phyloP scores from a whole-genome alignment of 2,888 invertebrate species.

The Polyploca ridens region DNA sequence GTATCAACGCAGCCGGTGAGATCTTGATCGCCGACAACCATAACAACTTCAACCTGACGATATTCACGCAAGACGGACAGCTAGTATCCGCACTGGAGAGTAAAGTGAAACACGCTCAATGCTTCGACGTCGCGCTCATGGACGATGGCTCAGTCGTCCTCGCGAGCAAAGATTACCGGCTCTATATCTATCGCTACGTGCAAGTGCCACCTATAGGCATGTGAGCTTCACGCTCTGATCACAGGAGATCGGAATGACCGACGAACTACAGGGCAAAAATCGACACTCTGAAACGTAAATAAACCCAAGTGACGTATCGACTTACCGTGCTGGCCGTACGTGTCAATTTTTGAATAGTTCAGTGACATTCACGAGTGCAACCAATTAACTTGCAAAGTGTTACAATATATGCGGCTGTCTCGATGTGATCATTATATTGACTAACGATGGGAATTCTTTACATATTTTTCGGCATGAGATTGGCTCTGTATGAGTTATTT shows the following conservation, averaged over 20 bases:
- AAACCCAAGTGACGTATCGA: conserved; percentile 43
- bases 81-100: conserved; percentile 99
- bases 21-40: conserved; percentile 99
- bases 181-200: conserved; percentile 99
- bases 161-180: conserved; percentile 99
- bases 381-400: conserved; percentile 63
- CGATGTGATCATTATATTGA: conserved; percentile 72
- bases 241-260: conserved; percentile 78
- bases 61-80: conserved; percentile 99
- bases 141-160: conserved; percentile 99
- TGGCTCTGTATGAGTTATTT: conserved; percentile 75
- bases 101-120: conserved; percentile 99
- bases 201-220: conserved; percentile 95
- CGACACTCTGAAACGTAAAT: conserved; percentile 64
- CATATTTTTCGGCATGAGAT: conserved; percentile 71
- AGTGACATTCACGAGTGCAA: conserved; percentile 60
- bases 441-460: conserved; percentile 64
- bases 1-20: conserved; percentile 98
- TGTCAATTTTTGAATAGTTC: conserved; percentile 75
- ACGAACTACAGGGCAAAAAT: conserved; percentile 70
- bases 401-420: conserved; percentile 70
- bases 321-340: conserved; percentile 59
- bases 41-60: conserved; percentile 99
- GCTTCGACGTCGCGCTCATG: conserved; percentile 99
- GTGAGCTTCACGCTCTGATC: conserved; percentile 78